Evolutionary conservation across 2,888 invertebrate species (phyloP).

Genomic region (Eupithecia subfuscata): DNA sequence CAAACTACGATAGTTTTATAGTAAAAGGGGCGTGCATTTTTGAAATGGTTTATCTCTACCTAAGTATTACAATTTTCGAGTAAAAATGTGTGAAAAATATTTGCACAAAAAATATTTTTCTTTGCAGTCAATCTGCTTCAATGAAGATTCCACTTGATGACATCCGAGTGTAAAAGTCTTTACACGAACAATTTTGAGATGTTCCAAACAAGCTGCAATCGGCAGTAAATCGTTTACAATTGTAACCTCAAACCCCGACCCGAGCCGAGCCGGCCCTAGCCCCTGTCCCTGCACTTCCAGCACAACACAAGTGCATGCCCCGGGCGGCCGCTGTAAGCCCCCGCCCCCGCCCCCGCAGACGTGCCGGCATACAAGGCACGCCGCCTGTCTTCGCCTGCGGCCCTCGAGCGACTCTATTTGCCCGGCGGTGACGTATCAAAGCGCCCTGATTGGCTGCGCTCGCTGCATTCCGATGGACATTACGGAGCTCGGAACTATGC

Average conservation of each 20-base stretch:
- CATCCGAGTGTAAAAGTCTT: background rate
- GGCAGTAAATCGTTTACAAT: constrained; percentile 18
- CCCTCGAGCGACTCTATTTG: background rate
- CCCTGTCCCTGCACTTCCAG: constrained; percentile 32
- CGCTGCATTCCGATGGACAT: constrained; percentile 34
- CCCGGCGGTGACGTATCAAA: constrained; percentile 32
- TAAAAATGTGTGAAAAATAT: too few species aligned
- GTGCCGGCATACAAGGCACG: constrained; percentile 47
- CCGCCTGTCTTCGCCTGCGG: constrained; percentile 39
- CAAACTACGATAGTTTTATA: too few species aligned
- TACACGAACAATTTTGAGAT: background rate
- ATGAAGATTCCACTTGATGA: background rate
- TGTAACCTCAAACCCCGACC: constrained; percentile 27
- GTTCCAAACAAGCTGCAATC: background rate
- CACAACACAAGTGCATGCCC: constrained; percentile 44
- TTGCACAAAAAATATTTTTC: too few species aligned
- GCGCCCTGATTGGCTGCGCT: constrained; percentile 39
- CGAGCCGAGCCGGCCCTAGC: constrained; percentile 26
- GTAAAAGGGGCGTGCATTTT: too few species aligned
- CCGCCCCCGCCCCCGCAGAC: constrained; percentile 27
- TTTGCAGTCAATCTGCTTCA: too few species aligned
- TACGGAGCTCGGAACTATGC: constrained; percentile 8
- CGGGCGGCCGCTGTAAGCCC: constrained; percentile 46
- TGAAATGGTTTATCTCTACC: too few species aligned
- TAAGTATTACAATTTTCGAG: too few species aligned